Evolutionary conservation across 2,888 invertebrate genomes (phyloP).

Genomic region (Diaprepes abbreviatus): DNA sequence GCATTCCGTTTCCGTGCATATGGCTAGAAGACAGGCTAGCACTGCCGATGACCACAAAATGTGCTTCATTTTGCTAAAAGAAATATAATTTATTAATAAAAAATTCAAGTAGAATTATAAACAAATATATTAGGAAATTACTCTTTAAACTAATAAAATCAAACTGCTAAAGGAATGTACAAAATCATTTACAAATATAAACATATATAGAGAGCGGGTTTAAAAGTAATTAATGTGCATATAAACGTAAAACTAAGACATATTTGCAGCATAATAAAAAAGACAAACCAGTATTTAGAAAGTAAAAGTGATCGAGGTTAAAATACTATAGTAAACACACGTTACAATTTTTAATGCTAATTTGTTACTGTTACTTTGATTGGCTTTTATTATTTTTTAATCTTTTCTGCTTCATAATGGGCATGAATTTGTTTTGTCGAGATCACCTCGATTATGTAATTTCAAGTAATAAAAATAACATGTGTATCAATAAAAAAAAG

Average conservation of each 20-base stretch:
- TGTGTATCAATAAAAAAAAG: too few relatives aligned
- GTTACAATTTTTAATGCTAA: conserved; percentile 22
- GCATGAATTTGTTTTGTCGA: too few relatives aligned
- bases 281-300: conserved; percentile 45
- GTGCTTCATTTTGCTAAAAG: conserved; percentile 63
- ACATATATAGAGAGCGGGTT: not conserved
- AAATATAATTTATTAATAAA: conserved; percentile 21
- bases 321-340: conserved; percentile 7
- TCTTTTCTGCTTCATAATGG: not conserved
- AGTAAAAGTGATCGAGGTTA: conserved; percentile 49
- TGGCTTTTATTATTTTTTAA: not conserved
- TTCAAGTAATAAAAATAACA: not conserved
- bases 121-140: too few relatives aligned
- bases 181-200: too few relatives aligned
- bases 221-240: conserved; percentile 44
- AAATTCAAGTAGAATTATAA: too few relatives aligned
- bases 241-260: conserved; percentile 7
- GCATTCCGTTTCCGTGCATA: conserved; percentile 58
- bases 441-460: not conserved
- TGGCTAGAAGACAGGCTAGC: conserved; percentile 57
- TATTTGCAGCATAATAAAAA: conserved; percentile 19
- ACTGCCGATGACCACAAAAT: conserved; percentile 56
- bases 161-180: too few relatives aligned
- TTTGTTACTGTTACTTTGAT: conserved; percentile 14
- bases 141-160: too few relatives aligned